Base-by-base conservation (phyloP, 1,140 invertebrate species). In the Cardiocondyla obscurior region DNA sequence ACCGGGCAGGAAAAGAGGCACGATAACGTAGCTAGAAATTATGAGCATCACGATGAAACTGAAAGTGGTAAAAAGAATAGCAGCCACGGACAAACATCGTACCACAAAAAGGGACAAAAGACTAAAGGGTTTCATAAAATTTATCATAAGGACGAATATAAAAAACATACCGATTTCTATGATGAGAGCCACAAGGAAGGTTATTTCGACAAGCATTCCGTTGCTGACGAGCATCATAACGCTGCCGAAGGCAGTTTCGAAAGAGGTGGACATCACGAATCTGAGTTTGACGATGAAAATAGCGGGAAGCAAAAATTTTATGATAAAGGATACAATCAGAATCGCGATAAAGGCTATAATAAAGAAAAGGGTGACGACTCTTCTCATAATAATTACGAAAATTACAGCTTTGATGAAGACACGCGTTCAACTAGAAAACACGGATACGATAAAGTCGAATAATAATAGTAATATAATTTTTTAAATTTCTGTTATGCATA, bases 151-250 rank as follows among this genome's bases (percentile, higher is more conserved):
- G 96, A 97, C 88, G 96, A 97, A 90, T 97, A 95, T 93, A 96
- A 96, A 90, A 97, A 97, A 89, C 95, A 96, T 84, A 96, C 96
- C 67, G 95, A 95, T 81, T 96, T 96, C 93, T 97, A 97, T 89
- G 96, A 96, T 88, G 95, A 96, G 55, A 95, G 94, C 7, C 95
- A 96, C 89, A 95, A 95, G 12, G 95, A 94, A 55, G 96, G 96
- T 1, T 94, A 96, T 86, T 95, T 95, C 90, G 92, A 95, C 67
- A 96, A 95, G 86, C 94, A 95, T 86, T 94, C 91, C 5, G 88
- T 92, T 44, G 92, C 90, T 84, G 92, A 95, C 70, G 88, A 94
- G 39, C 86, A 95, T 74, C 93, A 95, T 86, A 92, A 92, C 81
- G 90, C 93, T 49, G 91, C 87, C 7, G 91, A 94, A 46, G 95